Evolutionary conservation across 1,140 invertebrate species (phyloP).

Genomic region (Drosophila nannoptera): DNA sequence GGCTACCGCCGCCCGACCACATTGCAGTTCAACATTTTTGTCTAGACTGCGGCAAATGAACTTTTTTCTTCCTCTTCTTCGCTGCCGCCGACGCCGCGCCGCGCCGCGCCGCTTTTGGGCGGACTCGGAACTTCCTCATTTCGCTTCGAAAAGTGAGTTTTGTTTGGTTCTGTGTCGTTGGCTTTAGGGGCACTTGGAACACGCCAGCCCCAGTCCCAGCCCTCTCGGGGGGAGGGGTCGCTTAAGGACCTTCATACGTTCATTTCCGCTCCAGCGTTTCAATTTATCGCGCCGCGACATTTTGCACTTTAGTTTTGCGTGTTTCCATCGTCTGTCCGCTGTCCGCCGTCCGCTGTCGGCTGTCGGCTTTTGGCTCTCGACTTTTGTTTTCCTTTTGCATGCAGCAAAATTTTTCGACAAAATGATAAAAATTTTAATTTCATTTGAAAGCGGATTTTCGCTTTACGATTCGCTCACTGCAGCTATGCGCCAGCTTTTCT

Average conservation of each 20-base stretch:
- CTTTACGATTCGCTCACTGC: conserved; percentile 37
- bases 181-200: conserved; percentile 8
- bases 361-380: conserved; percentile 30
- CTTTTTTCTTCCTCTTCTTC: conserved; percentile 46
- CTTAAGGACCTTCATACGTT: conserved; percentile 62
- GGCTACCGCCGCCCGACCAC: not conserved
- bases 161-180: conserved; percentile 34
- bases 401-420: conserved; percentile 65
- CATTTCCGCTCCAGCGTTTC: conserved; percentile 51
- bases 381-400: conserved; percentile 36
- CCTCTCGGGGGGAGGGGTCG: not conserved
- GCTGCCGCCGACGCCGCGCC: no score
- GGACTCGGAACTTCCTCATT: not conserved
- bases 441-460: conserved; percentile 70
- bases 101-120: no score
- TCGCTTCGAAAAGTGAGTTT: conserved; percentile 66
- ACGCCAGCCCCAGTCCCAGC: conserved; percentile 11
- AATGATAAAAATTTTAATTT: conserved; percentile 75
- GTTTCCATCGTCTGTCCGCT: conserved; percentile 23
- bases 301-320: conserved; percentile 65
- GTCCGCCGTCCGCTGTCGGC: not conserved
- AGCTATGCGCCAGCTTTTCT: conserved; percentile 17
- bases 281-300: conserved; percentile 74
- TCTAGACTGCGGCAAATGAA: conserved; percentile 76
- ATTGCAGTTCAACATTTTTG: conserved; percentile 66